Base-by-base conservation (phyloP, 2,113 vertebrate species). In the Porphyrio hochstetteri region DNA sequence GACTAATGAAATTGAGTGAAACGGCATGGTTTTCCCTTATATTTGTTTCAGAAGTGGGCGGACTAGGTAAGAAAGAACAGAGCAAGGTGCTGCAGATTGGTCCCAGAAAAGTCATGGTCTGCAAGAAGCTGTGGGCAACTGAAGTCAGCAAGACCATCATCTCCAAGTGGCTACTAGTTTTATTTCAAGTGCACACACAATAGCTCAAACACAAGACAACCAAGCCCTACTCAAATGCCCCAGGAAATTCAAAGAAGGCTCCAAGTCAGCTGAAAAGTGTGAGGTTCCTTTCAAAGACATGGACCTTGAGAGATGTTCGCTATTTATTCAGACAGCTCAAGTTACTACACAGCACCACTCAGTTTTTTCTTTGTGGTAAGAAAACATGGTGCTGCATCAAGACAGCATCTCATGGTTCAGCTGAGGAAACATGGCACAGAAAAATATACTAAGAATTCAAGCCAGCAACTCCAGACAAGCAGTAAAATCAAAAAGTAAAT, bases 321-420 rank as follows among this genome's bases (percentile, higher is more conserved):
- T 28, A 16, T 48, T 48, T 65, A 70, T 11, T 81, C 14, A 78
- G 65, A 68, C 27, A 71, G 24, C 19, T 31, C 21, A 71, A 53
- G 35, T 10, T 52, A 59, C 13, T n/a, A 36, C 1, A 12, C 0
- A 5, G 12, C 16, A 82, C 4, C 7, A 25, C 27, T 50, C 9
- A 44, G 13, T n/a, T 36, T 83, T 83, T 36, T 80, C 24, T 55
- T 59, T 31, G 16, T 0, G 2, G 16, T 40, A 31, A 76, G 10
- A 78, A 61, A 88, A 74, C 4, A 52, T 6, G 5, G 11, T 53
- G 16, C 25, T 61, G 35, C 23, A 64, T 33, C 55, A 81, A 64
- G 38, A 42, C 18, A 71, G 24, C 20, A 77, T 42, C 7, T 61
- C 23, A 59, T 7, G 14, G 13, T 35, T 78, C 33, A 48, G 35